These are phyloP conservation scores for Phodopus roborovskii DNA, from an alignment of 2,113 vertebrate genomes.

Conservation along the genomic window DNA sequence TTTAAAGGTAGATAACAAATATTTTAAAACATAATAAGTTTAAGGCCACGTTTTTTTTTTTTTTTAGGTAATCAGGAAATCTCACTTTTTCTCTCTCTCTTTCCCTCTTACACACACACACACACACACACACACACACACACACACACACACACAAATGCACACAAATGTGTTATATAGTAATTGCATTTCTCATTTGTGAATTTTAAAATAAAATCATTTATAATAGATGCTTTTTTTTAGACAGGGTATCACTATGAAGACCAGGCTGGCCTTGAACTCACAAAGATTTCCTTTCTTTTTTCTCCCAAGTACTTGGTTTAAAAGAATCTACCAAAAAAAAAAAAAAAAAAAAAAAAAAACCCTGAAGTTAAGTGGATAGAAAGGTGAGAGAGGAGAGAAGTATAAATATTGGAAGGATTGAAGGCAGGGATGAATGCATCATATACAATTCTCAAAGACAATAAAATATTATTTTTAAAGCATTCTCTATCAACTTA, in stretches of 20 bases:
- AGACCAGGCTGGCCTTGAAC: not conserved
- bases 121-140: not conserved
- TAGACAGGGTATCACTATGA: not conserved
- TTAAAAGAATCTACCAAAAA: not conserved
- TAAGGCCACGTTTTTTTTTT: not conserved
- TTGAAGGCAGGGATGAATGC: not conserved
- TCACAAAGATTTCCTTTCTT: not conserved
- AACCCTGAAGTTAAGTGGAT: not conserved
- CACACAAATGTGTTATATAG: not conserved
- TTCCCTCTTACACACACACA: not conserved
- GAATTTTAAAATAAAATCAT: slow-evolving; percentile 31
- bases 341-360: too few species aligned
- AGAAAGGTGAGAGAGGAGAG: not conserved
- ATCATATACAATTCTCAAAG: not conserved
- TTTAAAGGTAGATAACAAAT: slow-evolving; percentile 10
- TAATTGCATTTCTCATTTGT: slow-evolving; percentile 27
- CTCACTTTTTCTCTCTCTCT: not conserved
- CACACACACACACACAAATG: not conserved
- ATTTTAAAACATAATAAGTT: not conserved
- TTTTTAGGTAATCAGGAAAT: not conserved
- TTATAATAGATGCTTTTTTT: not conserved
- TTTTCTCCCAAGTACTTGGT: not conserved
- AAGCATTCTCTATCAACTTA: not conserved
- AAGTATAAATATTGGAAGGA: not conserved
- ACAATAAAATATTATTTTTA: not conserved